Evolutionary conservation across 2,888 invertebrate genomes (phyloP), one percentile per base, ranked within the genome.

Genomic region (Isoperla grammatica): DNA sequence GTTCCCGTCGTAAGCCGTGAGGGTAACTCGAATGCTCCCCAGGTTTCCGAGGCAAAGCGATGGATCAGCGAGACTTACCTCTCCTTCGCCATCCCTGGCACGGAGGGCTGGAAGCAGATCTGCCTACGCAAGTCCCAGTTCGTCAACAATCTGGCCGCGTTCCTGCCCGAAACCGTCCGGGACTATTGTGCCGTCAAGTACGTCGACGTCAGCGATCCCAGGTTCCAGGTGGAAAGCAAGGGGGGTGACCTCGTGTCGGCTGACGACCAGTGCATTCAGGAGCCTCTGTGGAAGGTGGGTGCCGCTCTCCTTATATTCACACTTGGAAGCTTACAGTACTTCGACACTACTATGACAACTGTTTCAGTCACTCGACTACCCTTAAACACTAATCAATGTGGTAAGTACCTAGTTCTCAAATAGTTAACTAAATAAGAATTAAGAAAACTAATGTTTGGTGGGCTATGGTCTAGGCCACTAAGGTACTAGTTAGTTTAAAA

Each of bases 11-110:
- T n/a, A n/a, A n/a, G n/a, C n/a, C n/a, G n/a, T n/a, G 29, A 29
- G 29, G 29, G 29, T 29, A 6, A 4, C 8, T 29, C 29, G 8
- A 6, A 8, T 4, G 29, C 29, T 29, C 29, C 29, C 5, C 29
- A 29, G 71, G 81, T 88, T 64, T 79, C 86, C 9, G 87, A 88
- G 68, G 90, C 90, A 12, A 88, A 86, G 69, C 87, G 88, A 71
- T 90, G 90, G 90, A 86, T 88, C 70, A 86, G 90, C 13, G 91
- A 91, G 73, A 91, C 91, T 0, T 85, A 89, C 67, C 90, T 90
- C 5, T 90, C 90, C 37, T 91, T 88, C 71, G 86, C 90, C n/a
- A 89, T 91, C 75, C 90, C 90, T 59, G 62, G 59, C 19, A 53
- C 42, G 8, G 63, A 63, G 17, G 56, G 55, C 1, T 90, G 88